Percentiles rank a stretch among this genome's conserved stretches.
These are phyloP conservation scores for Dysmachus trigonus DNA, from an alignment of 2,888 invertebrate genomes.

Conservation along the genomic window DNA sequence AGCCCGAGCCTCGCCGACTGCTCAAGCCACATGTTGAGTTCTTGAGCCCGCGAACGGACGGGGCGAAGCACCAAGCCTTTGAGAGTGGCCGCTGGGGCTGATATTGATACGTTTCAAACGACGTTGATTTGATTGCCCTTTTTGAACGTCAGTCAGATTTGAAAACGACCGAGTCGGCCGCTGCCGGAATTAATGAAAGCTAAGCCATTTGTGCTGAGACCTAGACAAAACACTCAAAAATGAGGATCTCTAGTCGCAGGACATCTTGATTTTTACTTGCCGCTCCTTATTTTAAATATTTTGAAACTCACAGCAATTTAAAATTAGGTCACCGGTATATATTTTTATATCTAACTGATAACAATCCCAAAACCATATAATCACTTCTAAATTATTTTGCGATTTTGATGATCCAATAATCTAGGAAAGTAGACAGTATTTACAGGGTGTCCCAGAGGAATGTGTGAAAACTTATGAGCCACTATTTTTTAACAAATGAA, in stretches of 20 bases:
- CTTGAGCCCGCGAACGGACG: neutral
- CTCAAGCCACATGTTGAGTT: slow-evolving; percentile 13
- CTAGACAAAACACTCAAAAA: neutral
- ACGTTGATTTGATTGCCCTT: slow-evolving; percentile 8
- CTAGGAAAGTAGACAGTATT: no score
- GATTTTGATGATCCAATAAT: no score
- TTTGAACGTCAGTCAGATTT: neutral
- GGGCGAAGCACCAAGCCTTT: neutral
- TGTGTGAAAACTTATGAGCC: no score
- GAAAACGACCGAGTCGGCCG: neutral
- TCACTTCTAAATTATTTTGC: no score
- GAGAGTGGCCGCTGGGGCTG: neutral
- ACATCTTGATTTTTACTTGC: neutral
- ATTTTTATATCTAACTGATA: neutral
- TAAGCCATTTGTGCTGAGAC: neutral
- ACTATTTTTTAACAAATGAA: no score
- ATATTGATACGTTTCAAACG: slow-evolving; percentile 17
- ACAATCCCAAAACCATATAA: no score
- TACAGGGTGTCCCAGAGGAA: no score
- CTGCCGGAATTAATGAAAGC: neutral
- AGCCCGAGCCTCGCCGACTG: neutral
- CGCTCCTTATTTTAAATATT: neutral
- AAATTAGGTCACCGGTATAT: no score
- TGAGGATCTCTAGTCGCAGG: neutral
- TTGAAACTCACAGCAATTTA: neutral